Evolutionary conservation across 2,888 invertebrate genomes (phyloP), one percentile per base, ranked within the genome.

Genomic region (Dilophus febrilis): DNA sequence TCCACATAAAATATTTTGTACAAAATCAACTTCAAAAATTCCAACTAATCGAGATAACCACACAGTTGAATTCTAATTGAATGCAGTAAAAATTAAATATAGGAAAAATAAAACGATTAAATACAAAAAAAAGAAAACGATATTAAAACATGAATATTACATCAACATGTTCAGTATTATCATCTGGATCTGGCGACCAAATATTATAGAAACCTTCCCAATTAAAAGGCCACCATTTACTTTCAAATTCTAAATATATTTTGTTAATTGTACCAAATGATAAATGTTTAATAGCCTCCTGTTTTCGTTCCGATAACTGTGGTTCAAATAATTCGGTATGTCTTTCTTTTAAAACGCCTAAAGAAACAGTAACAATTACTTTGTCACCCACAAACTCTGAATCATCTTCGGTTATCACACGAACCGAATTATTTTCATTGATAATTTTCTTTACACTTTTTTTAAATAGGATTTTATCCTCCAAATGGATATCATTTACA

Each of bases 1-100:
- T 1, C 71, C 79, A 40, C 74, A 66, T 27, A 84, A 55, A 12
- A 77, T 61, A 27, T 65, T 64, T 1, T 74, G 70, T 50, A 77
- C 71, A 48, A 69, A 66, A 48, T 71, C 71, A 6, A 77, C 69
- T 7, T 69, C 64, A 51, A 75, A 75, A 56, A 83, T 79, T 40
- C 74, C 72, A 50, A 75, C 72, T 10, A 83, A 64, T 48, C 71
- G 70, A 50, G 67, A 67, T 36, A 76, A 56, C 41, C 41, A 41
- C 4, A 22, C 8, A 8, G 4, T 22, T 4, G 22, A 22, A 22
- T 6, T 22, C 22, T 22, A 22, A 6, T 22, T 22, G n/a, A n/a
- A n/a, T n/a, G n/a, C n/a, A n/a, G n/a, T n/a, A n/a, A n/a, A n/a
- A n/a, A n/a, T n/a, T n/a, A 13, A 11, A 11, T 31, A 31, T n/a